These are phyloP conservation scores for Chloroclystis v-ata DNA, from an alignment of 2,888 invertebrate species.

Conservation along the genomic window DNA sequence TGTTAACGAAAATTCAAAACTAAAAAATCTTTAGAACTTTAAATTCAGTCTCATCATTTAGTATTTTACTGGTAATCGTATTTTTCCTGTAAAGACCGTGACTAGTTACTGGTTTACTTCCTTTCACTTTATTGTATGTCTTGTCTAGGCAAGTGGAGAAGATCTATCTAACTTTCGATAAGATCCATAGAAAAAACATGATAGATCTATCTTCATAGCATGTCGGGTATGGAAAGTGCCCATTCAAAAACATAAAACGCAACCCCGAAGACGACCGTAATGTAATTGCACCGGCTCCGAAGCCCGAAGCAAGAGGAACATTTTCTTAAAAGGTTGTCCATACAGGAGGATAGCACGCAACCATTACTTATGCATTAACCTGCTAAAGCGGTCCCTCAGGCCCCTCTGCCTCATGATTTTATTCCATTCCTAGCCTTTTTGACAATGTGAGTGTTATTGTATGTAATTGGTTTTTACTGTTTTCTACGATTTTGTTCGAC, in stretches of 20 bases:
- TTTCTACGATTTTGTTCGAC: not conserved
- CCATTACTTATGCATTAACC: conserved; percentile 81
- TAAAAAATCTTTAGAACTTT: too few species aligned
- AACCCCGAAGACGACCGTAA: conserved; percentile 19
- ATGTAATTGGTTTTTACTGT: conserved; percentile 25
- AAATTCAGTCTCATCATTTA: too few species aligned
- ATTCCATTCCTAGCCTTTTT: conserved; percentile 45
- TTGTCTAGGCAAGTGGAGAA: too few species aligned
- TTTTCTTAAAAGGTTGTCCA: conserved; percentile 59
- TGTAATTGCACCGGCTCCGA: conserved; percentile 27
- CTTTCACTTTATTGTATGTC: too few species aligned
- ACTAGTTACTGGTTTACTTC: too few species aligned
- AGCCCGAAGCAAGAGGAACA: conserved; percentile 36
- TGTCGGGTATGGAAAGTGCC: not conserved
- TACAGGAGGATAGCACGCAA: conserved; percentile 52
- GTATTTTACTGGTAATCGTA: too few species aligned
- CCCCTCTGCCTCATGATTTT: conserved; percentile 55
- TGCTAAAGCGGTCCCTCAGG: conserved; percentile 73
- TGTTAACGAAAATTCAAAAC: too few species aligned
- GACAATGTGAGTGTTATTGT: conserved; percentile 27
- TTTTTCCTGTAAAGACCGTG: too few species aligned
- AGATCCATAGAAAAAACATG: too few species aligned
- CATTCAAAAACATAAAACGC: conserved; percentile 4
- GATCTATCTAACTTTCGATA: too few species aligned
- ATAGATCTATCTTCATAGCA: too few species aligned